Conservation (phyloP, 2,888 invertebrate species). For the Chloroclystis v-ata region DNA sequence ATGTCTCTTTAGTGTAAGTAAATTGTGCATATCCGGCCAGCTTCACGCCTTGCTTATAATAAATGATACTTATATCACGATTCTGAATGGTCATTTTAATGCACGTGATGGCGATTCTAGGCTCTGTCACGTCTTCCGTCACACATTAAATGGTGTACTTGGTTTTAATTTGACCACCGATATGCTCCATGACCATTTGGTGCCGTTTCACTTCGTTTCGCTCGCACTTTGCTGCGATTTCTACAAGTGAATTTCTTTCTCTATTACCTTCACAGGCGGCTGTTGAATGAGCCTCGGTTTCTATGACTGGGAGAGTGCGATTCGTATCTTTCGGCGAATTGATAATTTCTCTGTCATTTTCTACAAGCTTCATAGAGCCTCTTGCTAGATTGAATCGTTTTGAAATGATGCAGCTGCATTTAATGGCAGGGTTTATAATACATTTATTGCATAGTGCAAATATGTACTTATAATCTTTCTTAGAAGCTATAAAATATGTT, state of each 20-base stretch:
- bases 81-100: slow-evolving; percentile 17
- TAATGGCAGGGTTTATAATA: background rate
- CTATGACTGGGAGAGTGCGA: slow-evolving; percentile 9
- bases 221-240: slow-evolving; percentile 55
- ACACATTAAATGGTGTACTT: slow-evolving; percentile 51
- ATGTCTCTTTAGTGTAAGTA: slow-evolving; percentile 1
- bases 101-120: slow-evolving; percentile 28
- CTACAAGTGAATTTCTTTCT: slow-evolving; percentile 56
- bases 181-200: slow-evolving; percentile 63
- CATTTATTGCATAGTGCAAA: background rate
- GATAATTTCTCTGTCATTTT: slow-evolving; percentile 3
- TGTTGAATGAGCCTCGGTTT: slow-evolving; percentile 19
- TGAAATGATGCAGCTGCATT: background rate
- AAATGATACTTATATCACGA: slow-evolving; percentile 5
- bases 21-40: slow-evolving; percentile 2
- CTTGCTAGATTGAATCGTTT: slow-evolving; percentile 2
- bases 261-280: slow-evolving; percentile 40
- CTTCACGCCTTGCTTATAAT: slow-evolving; percentile 6
- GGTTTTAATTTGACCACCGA: slow-evolving; percentile 69
- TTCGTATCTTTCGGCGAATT: slow-evolving; percentile 10
- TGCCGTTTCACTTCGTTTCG: slow-evolving; percentile 66
- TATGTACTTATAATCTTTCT: background rate
- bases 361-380: slow-evolving; percentile 5
- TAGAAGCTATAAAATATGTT: background rate
- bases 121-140: slow-evolving; percentile 29